Conservation (phyloP, 2,113 vertebrate species). For the Hassar affinis region DNA sequence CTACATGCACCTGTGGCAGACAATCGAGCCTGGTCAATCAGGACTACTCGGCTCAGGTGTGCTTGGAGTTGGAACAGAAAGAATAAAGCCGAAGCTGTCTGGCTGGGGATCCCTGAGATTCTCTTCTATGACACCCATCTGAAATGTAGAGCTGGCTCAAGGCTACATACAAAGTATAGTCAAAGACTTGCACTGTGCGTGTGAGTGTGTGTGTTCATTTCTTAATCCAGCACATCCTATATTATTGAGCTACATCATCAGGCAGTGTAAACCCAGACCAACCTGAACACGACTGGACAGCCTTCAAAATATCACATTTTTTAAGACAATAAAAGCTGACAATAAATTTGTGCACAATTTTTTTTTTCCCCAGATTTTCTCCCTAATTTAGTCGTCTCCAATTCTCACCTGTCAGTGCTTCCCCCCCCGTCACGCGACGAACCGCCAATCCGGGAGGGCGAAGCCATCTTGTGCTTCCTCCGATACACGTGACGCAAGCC, state of each 20-base stretch:
- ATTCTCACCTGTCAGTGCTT: no score
- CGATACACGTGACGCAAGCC: no score
- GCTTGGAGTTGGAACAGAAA: neutral
- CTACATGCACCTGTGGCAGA: neutral
- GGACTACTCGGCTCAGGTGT: slow-evolving; percentile 5
- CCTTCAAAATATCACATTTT: no score
- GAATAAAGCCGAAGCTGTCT: neutral
- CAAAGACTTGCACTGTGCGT: slow-evolving; percentile 24
- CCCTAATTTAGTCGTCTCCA: no score
- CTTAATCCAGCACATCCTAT: neutral
- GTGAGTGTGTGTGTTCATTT: slow-evolving; percentile 2
- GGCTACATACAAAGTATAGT: neutral
- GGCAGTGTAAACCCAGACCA: neutral
- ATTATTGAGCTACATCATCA: neutral
- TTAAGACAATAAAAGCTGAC: no score
- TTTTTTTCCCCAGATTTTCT: no score
- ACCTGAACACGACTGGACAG: neutral
- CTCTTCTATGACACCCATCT: neutral
- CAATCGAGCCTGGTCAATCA: neutral
- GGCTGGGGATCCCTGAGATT: neutral
- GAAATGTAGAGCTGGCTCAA: slow-evolving; percentile 32
- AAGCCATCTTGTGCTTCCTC: no score
- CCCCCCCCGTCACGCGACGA: no score
- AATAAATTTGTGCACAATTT: no score
- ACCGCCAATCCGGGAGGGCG: no score